Evolutionary conservation across 2,888 invertebrate genomes (phyloP), one percentile per base, ranked within the genome.

Genomic region (Dysmachus trigonus): DNA sequence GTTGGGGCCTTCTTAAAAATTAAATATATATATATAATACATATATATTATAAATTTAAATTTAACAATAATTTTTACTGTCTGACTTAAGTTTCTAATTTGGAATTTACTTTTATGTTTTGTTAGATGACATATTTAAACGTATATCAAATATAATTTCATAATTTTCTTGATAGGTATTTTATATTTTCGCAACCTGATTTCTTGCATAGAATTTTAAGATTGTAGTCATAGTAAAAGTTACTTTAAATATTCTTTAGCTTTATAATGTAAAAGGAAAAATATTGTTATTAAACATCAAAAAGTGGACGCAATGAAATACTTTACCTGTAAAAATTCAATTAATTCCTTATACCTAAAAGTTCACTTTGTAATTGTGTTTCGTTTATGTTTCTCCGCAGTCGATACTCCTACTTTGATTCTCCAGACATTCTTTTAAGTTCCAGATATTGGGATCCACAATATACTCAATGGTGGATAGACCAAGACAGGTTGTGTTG

Each of bases 401-500:
- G 38, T 31, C 51, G 79, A 38, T 79, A 79, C 47, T 51, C 79
- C 51, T 79, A 79, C 38, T 79, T 79, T 30, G 79, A 79, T 79
- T 30, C 27, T 41, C 38, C 79, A 47, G 35, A 51, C 35, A 79
- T 79, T 22, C 47, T 79, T 15, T 79, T 79, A 30, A 79, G 47
- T 51, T 47, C 47, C 51, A 30, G 51, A 79, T 79, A 79, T 31
- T 79, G 79, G 79, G 79, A 79, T 79, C 79, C 79, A 30, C 79
- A 79, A 47, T 79, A 79, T 31, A 1, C 33, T 15, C 47, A 79
- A 47, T 79, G 79, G 79, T 79, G 79, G 79, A 18, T 77, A 13
- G 18, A 18, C 41, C 13, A 30, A 47, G 47, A 79, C 79, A 79
- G 79, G 79, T 41, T 73, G 73, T 73, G 79, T 41, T 73, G 35